Percentiles rank a stretch among this genome's conserved stretches.
These are phyloP conservation scores for Hylyphantes graminicola DNA, from an alignment of 1,140 invertebrate genomes.

Conservation along the genomic window DNA sequence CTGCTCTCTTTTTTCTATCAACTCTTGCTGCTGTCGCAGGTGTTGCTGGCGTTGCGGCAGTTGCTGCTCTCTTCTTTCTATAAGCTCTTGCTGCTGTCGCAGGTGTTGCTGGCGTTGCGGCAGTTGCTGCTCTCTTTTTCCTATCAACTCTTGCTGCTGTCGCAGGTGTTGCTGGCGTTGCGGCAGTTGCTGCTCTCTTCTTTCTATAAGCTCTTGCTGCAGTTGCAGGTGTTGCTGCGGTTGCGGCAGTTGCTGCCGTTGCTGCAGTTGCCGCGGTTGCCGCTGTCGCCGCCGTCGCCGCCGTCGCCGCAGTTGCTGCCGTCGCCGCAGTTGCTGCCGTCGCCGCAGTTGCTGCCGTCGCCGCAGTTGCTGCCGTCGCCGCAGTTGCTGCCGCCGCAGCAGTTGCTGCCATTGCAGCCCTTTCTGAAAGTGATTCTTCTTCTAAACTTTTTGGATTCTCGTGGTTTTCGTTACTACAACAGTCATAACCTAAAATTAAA, in stretches of 20 bases:
- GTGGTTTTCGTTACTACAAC: too few relatives aligned
- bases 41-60: background rate
- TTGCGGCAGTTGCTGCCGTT: background rate
- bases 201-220: background rate
- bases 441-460: too few relatives aligned
- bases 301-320: background rate
- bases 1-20: background rate
- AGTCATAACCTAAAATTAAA: too few relatives aligned
- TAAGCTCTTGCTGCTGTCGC: background rate
- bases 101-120: background rate
- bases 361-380: background rate
- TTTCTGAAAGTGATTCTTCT: background rate
- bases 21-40: background rate
- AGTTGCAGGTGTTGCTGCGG: background rate
- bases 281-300: background rate
- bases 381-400: background rate
- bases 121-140: background rate
- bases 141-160: background rate
- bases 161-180: constrained; percentile 2
- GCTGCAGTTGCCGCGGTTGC: background rate
- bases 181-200: background rate
- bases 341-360: background rate
- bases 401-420: background rate
- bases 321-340: background rate
- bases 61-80: background rate